phyloP scores from a whole-genome alignment of 2,888 invertebrate genomes.

The Idaea straminata region DNA sequence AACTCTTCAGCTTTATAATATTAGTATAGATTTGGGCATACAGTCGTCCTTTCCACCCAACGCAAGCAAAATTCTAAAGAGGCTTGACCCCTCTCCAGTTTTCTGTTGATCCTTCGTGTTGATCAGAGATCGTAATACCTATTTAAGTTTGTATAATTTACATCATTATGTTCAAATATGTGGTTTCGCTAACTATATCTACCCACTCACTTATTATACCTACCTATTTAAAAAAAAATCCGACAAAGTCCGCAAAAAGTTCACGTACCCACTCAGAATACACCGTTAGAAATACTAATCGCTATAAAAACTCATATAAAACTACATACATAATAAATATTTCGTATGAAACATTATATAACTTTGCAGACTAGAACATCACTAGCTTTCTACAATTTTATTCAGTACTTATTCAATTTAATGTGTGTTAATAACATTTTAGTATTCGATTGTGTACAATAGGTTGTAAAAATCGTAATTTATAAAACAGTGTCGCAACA shows the following conservation, averaged over 20 bases:
- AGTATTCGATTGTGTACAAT: slow-evolving; percentile 1
- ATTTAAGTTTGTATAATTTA: not conserved
- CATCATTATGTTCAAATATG: not conserved
- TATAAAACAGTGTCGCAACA: slow-evolving; percentile 25
- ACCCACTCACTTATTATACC: not conserved
- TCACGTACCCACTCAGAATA: not conserved
- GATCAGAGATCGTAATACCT: not conserved
- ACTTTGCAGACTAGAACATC: not conserved
- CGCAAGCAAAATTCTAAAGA: too few relatives aligned
- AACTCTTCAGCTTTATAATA: too few relatives aligned
- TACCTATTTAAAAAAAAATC: not conserved
- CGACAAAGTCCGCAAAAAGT: not conserved
- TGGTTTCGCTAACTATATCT: not conserved
- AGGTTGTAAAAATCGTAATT: slow-evolving; percentile 4
- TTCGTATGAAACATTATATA: not conserved
- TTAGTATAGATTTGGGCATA: too few relatives aligned
- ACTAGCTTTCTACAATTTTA: not conserved
- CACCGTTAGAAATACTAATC: not conserved
- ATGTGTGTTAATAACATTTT: not conserved
- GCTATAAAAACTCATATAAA: not conserved
- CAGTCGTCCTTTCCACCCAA: too few relatives aligned
- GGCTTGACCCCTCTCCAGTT: too few relatives aligned
- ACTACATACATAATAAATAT: not conserved
- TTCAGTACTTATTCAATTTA: not conserved
- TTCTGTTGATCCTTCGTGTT: too few relatives aligned